Percentiles rank a stretch among this genome's conserved stretches.
These are phyloP conservation scores for Arrhamphus sclerolepis DNA, from an alignment of 2,797 vertebrate genomes.

Conservation along the genomic window DNA sequence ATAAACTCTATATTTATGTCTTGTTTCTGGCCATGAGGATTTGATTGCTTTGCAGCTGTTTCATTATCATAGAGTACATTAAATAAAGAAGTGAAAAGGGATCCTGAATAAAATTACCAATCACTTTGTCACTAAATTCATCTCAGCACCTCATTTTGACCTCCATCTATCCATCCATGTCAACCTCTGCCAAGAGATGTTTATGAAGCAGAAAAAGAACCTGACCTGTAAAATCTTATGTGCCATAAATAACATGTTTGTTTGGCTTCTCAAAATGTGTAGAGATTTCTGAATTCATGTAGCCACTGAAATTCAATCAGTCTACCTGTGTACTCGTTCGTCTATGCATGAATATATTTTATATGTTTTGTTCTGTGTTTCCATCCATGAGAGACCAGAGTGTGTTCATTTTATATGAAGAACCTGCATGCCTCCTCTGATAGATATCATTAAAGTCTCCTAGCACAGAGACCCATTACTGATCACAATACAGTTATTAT, in stretches of 20 bases:
- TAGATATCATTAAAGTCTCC: neutral
- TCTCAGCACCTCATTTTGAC: neutral
- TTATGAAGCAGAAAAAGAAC: neutral
- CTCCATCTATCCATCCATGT: neutral
- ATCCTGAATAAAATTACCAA: neutral
- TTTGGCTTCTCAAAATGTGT: neutral
- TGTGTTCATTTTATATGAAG: too few species aligned
- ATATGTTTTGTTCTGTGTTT: too few species aligned
- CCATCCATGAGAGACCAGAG: too few species aligned
- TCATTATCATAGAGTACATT: neutral
- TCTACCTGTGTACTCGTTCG: too few species aligned
- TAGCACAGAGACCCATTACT: neutral
- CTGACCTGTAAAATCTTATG: neutral
- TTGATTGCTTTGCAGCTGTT: conserved; percentile 1
- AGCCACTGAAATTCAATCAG: neutral
- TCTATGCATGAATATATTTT: neutral
- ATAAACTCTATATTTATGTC: neutral
- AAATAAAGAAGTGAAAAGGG: neutral
- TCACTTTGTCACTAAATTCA: neutral
- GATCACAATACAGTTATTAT: too few species aligned
- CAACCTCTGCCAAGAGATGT: neutral
- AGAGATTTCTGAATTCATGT: neutral
- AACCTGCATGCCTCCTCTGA: too few species aligned
- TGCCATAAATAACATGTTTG: neutral
- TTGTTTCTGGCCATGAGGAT: neutral